Percentiles rank a stretch among this genome's conserved stretches.
Conservation (phyloP, 2,797 vertebrate species). For the Morus bassanus region DNA sequence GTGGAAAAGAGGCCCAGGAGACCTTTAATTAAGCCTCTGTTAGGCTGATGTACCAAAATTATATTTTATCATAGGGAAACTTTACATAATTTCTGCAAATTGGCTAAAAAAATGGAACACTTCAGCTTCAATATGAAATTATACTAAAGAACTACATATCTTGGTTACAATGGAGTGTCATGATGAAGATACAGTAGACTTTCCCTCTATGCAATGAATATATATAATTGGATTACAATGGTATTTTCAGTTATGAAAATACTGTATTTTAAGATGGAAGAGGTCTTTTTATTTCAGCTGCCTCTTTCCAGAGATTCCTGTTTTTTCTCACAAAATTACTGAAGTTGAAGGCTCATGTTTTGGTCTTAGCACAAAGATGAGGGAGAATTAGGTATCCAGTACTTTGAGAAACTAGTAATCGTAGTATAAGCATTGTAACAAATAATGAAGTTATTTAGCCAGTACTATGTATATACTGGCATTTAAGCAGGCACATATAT, state of each 20-base stretch:
- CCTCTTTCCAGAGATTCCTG: background rate
- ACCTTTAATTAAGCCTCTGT: constrained; percentile 27
- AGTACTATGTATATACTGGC: background rate
- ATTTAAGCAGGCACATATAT: background rate
- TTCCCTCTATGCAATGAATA: constrained; percentile 5
- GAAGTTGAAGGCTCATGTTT: background rate
- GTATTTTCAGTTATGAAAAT: constrained; percentile 38
- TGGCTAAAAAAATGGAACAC: constrained; percentile 31
- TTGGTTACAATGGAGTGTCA: background rate
- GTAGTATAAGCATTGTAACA: background rate
- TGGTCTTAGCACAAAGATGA: background rate
- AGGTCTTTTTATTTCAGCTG: background rate
- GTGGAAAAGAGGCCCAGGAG: constrained; percentile 16
- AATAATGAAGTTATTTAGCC: background rate
- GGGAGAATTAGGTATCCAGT: background rate
- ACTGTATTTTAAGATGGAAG: constrained; percentile 8
- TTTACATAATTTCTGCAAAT: constrained; percentile 49
- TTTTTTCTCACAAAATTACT: background rate
- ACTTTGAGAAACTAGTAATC: background rate
- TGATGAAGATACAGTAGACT: constrained; percentile 9
- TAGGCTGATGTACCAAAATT: constrained; percentile 30
- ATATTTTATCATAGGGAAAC: constrained; percentile 35
- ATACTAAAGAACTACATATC: background rate
- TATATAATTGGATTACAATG: constrained; percentile 28
- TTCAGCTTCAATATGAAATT: constrained; percentile 26